A percentile compares a stretch with the other conserved stretches of the same genome.
phyloP scores from a whole-genome alignment of 1,140 invertebrate genomes.

The Macrosteles quadrilineatus region DNA sequence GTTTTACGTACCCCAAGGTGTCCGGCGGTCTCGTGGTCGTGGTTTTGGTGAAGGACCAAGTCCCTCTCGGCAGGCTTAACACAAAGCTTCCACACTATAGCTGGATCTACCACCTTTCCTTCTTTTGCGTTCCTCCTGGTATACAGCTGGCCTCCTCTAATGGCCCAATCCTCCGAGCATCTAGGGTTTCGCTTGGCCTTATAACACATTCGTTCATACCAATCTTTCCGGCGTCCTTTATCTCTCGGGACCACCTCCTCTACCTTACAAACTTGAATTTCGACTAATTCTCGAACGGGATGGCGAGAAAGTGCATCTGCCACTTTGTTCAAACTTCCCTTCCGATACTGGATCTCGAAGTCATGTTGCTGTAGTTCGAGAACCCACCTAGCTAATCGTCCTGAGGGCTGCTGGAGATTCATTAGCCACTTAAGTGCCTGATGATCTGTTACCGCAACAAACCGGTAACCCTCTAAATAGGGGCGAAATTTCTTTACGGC shows the following conservation, averaged over 20 bases:
- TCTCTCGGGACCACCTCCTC: neutral
- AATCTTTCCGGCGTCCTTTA: neutral
- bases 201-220: neutral
- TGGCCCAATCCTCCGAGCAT: neutral
- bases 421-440: slow-evolving; percentile 48
- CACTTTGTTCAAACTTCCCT: slow-evolving; percentile 45
- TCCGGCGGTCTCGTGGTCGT: slow-evolving; percentile 40
- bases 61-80: slow-evolving; percentile 36
- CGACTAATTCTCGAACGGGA: neutral
- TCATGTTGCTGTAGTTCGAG: slow-evolving; percentile 47
- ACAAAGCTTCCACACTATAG: slow-evolving; percentile 44
- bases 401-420: slow-evolving; percentile 45
- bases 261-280: neutral
- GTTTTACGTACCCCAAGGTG: slow-evolving; percentile 43
- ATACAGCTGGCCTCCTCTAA: neutral
- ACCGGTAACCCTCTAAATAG: slow-evolving; percentile 49
- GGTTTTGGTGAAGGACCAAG: slow-evolving; percentile 38
- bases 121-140: too few species aligned
- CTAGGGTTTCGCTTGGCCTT: neutral
- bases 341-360: slow-evolving; percentile 48
- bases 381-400: slow-evolving; percentile 39
- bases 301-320: slow-evolving; percentile 42
- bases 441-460: slow-evolving; percentile 52
- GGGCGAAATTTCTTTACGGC: slow-evolving; percentile 46
- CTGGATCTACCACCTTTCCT: neutral